Conservation (phyloP, 2,113 vertebrate genomes). For the Ciconia stormi region DNA sequence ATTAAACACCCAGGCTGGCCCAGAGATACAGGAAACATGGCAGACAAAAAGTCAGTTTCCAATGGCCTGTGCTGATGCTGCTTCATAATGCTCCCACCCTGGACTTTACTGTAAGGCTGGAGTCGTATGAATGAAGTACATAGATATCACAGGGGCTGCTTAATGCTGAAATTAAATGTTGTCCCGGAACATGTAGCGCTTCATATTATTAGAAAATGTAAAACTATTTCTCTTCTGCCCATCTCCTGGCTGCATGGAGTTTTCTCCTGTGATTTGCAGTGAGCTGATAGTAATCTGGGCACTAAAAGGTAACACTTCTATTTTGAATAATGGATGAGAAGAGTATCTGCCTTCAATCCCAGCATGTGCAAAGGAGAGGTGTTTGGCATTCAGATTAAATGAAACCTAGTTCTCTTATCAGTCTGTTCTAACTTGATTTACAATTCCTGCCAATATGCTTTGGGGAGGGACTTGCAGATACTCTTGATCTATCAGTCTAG, state of each 20-base stretch:
- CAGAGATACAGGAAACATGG: neutral
- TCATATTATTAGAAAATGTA: neutral
- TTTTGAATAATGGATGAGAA: slow-evolving; percentile 33
- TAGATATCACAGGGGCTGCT: neutral
- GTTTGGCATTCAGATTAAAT: neutral
- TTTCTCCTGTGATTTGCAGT: neutral
- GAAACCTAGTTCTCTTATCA: neutral
- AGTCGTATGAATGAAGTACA: neutral
- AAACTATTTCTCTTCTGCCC: neutral
- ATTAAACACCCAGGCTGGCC: neutral
- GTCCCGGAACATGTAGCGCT: fast-evolving
- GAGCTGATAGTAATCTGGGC: slow-evolving; percentile 11
- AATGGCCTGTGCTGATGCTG: neutral
- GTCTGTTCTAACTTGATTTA: neutral
- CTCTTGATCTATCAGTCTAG: neutral
- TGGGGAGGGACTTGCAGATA: neutral
- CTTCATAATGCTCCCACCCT: neutral
- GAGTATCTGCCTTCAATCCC: neutral
- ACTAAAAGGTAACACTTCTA: neutral
- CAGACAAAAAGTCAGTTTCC: neutral
- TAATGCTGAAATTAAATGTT: neutral
- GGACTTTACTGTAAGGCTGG: neutral
- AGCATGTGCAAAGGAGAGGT: neutral
- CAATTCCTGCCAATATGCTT: neutral
- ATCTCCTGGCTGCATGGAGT: neutral